A percentile compares a stretch with the other conserved stretches of the same genome.
Evolutionary conservation across 2,113 vertebrate genomes (phyloP).

Genomic region (Arenaria interpres): DNA sequence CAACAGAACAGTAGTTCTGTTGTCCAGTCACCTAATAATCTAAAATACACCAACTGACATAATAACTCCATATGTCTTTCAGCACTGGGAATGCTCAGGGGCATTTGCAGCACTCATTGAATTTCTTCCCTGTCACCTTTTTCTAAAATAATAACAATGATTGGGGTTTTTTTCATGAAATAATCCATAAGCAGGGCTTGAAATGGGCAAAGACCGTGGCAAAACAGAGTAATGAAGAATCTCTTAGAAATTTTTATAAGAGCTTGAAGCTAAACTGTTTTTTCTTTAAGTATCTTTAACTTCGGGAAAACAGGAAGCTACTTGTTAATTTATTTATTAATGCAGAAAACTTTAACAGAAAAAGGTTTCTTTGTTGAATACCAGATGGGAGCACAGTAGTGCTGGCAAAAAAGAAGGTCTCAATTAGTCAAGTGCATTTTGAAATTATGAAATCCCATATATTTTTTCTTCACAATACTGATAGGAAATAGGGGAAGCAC

Average conservation of each 20-base stretch:
- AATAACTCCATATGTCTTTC: accelerated
- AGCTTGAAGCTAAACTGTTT: background rate
- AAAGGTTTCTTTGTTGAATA: background rate
- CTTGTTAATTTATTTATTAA: background rate
- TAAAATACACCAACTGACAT: background rate
- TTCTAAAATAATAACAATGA: background rate
- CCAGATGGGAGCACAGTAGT: background rate
- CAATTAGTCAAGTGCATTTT: background rate
- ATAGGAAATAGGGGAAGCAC: background rate
- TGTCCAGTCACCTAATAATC: background rate
- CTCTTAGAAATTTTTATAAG: background rate
- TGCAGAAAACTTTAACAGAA: background rate
- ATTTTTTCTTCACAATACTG: background rate
- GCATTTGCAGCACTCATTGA: background rate
- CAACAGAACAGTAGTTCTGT: background rate
- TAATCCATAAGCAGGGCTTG: background rate
- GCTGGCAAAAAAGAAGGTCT: background rate
- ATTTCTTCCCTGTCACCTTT: background rate
- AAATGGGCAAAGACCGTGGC: background rate
- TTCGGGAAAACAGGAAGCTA: background rate
- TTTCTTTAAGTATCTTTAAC: background rate
- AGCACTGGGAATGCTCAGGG: background rate
- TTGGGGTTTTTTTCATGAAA: background rate
- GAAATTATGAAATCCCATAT: background rate
- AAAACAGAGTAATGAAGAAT: background rate